Percentiles rank a stretch among this genome's conserved stretches.
Conservation (phyloP, 2,888 invertebrate species). For the Muschampia plurimacula region DNA sequence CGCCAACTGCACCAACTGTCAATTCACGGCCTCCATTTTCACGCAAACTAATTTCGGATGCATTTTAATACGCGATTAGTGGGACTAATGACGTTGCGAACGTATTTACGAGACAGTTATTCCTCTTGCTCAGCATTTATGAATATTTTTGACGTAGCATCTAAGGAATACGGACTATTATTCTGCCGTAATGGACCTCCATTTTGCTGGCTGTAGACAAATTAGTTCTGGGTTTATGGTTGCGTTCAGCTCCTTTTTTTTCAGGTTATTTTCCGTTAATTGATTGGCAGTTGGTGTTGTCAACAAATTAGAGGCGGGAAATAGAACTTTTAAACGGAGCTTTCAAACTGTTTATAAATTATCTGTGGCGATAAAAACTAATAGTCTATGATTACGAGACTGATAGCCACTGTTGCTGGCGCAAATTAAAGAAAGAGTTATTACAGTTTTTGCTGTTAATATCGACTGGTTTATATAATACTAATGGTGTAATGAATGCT, state of each 20-base stretch:
- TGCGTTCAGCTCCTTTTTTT: slow-evolving; percentile 42
- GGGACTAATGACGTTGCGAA: slow-evolving; percentile 60
- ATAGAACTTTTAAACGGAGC: slow-evolving; percentile 43
- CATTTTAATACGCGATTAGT: slow-evolving; percentile 65
- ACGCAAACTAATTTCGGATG: slow-evolving; percentile 59
- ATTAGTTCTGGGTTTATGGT: slow-evolving; percentile 47
- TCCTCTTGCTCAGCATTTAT: slow-evolving; percentile 45
- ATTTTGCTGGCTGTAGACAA: slow-evolving; percentile 51
- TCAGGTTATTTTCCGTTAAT: slow-evolving; percentile 47
- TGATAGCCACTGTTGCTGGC: neutral
- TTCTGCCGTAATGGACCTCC: slow-evolving; percentile 43
- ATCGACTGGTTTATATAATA: slow-evolving; percentile 10
- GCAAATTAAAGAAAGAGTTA: slow-evolving; percentile 7
- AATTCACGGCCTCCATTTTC: slow-evolving; percentile 53
- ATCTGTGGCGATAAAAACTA: slow-evolving; percentile 47
- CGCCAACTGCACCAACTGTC: slow-evolving; percentile 63
- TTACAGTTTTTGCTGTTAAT: slow-evolving; percentile 22
- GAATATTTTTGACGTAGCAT: slow-evolving; percentile 52
- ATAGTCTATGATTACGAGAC: slow-evolving; percentile 45
- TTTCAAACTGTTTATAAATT: slow-evolving; percentile 47
- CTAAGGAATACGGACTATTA: slow-evolving; percentile 47
- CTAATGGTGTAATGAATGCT: neutral
- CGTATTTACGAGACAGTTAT: slow-evolving; percentile 62
- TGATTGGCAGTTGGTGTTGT: slow-evolving; percentile 49
- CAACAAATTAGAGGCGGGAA: slow-evolving; percentile 50